A percentile compares a stretch with the other conserved stretches of the same genome.
Conservation (phyloP, 2,113 vertebrate species). For the Rhadina sibilatrix region DNA sequence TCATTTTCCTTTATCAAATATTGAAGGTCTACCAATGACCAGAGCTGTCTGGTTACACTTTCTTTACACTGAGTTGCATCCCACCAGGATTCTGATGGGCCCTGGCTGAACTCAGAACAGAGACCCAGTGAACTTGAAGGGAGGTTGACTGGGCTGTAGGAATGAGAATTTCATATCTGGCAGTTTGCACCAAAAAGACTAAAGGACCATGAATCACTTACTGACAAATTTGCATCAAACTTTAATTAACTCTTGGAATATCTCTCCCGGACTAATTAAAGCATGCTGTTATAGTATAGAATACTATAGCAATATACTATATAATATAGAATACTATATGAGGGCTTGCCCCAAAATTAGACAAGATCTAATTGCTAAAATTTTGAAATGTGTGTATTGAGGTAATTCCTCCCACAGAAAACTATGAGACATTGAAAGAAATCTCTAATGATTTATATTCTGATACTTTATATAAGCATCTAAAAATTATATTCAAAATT, state of each 20-base stretch:
- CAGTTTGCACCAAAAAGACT: not conserved
- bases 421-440: not conserved
- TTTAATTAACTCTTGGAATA: not conserved
- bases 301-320: too few relatives aligned
- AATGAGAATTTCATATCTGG: not conserved
- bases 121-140: not conserved
- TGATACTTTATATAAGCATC: not conserved
- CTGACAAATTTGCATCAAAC: not conserved
- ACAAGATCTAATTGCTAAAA: not conserved
- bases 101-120: not conserved
- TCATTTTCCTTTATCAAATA: not conserved
- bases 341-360: not conserved
- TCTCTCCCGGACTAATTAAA: not conserved
- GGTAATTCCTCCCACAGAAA: not conserved
- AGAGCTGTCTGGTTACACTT: not conserved
- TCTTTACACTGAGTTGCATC: not conserved
- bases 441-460: not conserved
- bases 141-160: not conserved
- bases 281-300: not conserved
- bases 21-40: not conserved
- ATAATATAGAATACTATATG: not conserved
- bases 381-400: not conserved
- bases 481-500: not conserved
- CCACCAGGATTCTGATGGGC: not conserved
- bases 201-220: not conserved